These are phyloP conservation scores for Nomada ruficornis DNA, from an alignment of 2,888 invertebrate species.

Conservation along the genomic window DNA sequence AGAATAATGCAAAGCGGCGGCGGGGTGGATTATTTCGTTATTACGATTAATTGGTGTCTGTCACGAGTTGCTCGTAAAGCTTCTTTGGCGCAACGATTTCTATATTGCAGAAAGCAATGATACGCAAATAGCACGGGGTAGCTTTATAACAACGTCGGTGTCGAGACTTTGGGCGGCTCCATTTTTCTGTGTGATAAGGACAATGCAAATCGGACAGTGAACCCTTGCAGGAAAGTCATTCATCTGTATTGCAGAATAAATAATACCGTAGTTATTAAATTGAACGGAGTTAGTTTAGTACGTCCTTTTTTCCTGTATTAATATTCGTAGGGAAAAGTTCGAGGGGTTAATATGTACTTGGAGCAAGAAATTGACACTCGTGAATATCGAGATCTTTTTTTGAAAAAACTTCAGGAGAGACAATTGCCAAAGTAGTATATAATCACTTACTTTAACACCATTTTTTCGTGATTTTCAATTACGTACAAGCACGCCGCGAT, in stretches of 20 bases:
- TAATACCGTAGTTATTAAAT: no score
- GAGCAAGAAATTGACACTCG: no score
- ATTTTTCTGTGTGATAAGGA: background rate
- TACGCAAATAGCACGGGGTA: background rate
- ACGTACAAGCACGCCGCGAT: background rate
- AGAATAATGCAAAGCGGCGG: constrained; percentile 17
- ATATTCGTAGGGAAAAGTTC: no score
- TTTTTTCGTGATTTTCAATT: constrained; percentile 17
- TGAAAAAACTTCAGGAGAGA: no score
- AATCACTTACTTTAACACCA: background rate
- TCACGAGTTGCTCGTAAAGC: constrained; percentile 14
- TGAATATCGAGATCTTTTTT: no score
- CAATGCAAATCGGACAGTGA: background rate
- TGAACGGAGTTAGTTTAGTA: no score
- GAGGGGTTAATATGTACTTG: no score
- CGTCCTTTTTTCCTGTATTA: no score
- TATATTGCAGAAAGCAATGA: background rate
- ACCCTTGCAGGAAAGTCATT: background rate
- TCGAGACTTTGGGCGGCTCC: background rate
- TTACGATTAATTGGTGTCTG: constrained; percentile 36
- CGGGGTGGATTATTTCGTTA: constrained; percentile 9
- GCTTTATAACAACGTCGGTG: background rate
- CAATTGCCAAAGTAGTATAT: no score
- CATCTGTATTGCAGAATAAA: background rate
- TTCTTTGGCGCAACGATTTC: constrained; percentile 25